Conservation (phyloP, 1,140 invertebrate species). For the Nephila pilipes region DNA sequence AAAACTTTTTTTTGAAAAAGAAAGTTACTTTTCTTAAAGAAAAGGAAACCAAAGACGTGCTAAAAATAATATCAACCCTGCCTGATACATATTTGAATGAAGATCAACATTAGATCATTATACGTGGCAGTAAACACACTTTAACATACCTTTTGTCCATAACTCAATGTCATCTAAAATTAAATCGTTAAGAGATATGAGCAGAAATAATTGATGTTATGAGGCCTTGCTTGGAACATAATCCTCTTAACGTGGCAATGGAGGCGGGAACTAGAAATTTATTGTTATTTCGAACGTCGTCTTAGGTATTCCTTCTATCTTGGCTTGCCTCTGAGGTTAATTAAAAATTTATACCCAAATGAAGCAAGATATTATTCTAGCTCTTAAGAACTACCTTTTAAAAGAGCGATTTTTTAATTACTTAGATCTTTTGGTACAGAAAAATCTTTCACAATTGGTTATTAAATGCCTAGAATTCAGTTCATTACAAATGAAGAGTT, state of each 20-base stretch:
- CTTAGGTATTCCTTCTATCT: background rate
- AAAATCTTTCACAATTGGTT: too few relatives aligned
- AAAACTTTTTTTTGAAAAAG: too few relatives aligned
- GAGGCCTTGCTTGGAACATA: conserved; percentile 10
- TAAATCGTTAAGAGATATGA: conserved; percentile 30
- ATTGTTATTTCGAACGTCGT: background rate
- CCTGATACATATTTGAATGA: background rate
- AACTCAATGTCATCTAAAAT: background rate
- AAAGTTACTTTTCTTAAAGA: too few relatives aligned
- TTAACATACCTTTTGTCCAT: background rate
- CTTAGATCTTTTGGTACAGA: too few relatives aligned
- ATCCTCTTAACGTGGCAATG: conserved; percentile 14
- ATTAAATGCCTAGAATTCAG: too few relatives aligned
- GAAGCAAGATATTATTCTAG: too few relatives aligned
- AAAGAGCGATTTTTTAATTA: too few relatives aligned
- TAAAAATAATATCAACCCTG: too few relatives aligned
- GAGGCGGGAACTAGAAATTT: background rate
- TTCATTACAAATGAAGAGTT: too few relatives aligned
- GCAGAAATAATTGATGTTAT: conserved; percentile 28
- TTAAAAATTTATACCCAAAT: background rate
- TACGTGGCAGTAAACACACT: background rate
- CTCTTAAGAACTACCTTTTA: too few relatives aligned
- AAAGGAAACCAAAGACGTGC: too few relatives aligned
- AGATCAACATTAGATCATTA: background rate
- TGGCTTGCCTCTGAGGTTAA: background rate